Percentiles rank a stretch among this genome's conserved stretches.
These are phyloP conservation scores for Atractosteus spatula DNA, from an alignment of 2,113 vertebrate species.

Conservation along the genomic window DNA sequence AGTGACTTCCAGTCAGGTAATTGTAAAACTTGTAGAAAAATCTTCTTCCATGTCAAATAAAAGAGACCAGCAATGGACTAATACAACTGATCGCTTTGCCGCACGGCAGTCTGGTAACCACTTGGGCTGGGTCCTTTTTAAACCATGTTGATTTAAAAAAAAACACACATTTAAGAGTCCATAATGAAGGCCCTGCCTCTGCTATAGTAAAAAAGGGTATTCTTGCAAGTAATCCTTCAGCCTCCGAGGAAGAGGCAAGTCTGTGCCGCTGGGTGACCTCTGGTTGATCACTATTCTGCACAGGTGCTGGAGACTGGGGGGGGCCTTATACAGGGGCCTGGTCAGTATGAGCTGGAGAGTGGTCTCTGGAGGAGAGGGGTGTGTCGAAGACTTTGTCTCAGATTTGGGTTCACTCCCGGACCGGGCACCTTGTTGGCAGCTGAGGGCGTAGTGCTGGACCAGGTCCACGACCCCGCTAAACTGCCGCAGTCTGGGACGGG, in stretches of 20 bases:
- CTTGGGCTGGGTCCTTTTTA: too few species aligned
- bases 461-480: slow-evolving; percentile 43
- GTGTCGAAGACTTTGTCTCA: too few species aligned
- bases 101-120: too few species aligned
- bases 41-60: too few species aligned
- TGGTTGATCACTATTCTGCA: slow-evolving; percentile 41
- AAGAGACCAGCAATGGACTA: too few species aligned
- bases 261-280: slow-evolving; percentile 21
- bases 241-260: slow-evolving; percentile 37
- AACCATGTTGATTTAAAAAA: background rate
- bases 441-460: slow-evolving; percentile 39
- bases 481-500: slow-evolving; percentile 35
- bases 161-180: background rate
- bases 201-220: slow-evolving; percentile 43
- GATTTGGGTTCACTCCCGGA: background rate
- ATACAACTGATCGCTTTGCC: too few species aligned
- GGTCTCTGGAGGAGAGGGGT: background rate
- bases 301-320: slow-evolving; percentile 41
- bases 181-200: background rate
- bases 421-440: slow-evolving; percentile 16
- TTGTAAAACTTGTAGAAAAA: too few species aligned
- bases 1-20: too few species aligned
- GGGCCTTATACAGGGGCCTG: slow-evolving; percentile 26
- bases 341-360: slow-evolving; percentile 38
- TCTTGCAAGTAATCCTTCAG: slow-evolving; percentile 40